Evolutionary conservation across 2,888 invertebrate species (phyloP).

Genomic region (Drosophila vallismaia): DNA sequence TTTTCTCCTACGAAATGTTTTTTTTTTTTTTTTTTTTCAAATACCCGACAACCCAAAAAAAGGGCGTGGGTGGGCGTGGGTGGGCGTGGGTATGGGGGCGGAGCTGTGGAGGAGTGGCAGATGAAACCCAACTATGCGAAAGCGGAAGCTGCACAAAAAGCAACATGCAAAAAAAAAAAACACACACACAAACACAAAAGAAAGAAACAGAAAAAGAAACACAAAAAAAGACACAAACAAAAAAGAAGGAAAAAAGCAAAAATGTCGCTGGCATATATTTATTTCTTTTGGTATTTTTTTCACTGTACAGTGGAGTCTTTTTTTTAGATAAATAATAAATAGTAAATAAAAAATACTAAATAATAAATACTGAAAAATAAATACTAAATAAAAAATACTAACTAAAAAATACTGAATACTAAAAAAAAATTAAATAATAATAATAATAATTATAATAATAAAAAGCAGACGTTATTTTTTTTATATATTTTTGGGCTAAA

Average conservation of each 20-base stretch:
- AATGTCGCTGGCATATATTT: conserved; percentile 17
- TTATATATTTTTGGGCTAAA: too few relatives aligned
- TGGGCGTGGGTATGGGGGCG: neutral
- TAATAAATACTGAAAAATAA: too few relatives aligned
- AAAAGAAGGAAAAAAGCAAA: conserved; percentile 1
- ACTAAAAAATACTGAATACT: too few relatives aligned
- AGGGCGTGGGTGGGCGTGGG: too few relatives aligned
- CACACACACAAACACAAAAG: conserved; percentile 9
- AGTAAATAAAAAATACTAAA: too few relatives aligned
- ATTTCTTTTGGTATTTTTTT: neutral
- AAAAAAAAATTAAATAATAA: too few relatives aligned
- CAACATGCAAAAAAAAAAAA: conserved; percentile 27
- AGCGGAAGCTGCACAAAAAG: conserved; percentile 37
- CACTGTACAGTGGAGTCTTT: neutral
- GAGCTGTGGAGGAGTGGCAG: conserved; percentile 18
- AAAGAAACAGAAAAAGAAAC: neutral
- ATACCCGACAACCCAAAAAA: conserved; percentile 9
- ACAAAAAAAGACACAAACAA: neutral
- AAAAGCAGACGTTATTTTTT: too few relatives aligned
- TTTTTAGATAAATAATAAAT: too few relatives aligned
- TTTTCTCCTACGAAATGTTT: conserved; percentile 44
- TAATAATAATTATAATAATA: too few relatives aligned
- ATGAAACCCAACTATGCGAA: conserved; percentile 26
- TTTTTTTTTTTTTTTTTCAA: conserved; percentile 44
- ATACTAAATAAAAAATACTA: too few relatives aligned